Percentiles rank a stretch among this genome's conserved stretches.
Evolutionary conservation across 92 coral and sea anemone genomes (phyloP).

Genomic region (Phymanthus crucifer): DNA sequence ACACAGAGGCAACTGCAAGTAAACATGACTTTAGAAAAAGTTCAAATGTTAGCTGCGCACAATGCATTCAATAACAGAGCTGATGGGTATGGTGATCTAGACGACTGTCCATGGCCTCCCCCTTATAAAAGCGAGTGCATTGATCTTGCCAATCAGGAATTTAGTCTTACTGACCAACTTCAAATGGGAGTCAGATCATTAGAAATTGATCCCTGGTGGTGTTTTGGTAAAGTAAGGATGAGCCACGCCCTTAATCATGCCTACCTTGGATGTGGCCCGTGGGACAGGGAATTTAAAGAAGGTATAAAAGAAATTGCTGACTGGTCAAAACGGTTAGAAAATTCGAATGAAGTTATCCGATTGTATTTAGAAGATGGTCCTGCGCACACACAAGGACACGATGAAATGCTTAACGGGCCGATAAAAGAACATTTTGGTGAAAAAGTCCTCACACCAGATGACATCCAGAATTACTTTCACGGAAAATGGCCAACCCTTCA

Average conservation of each 20-base stretch:
- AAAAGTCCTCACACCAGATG: constrained; percentile 76
- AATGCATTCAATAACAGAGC: constrained; percentile 81
- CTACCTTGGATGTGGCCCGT: constrained; percentile 79
- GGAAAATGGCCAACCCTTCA: constrained; percentile 74
- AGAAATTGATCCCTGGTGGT: constrained; percentile 94
- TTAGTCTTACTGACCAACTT: constrained; percentile 76
- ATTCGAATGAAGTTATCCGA: constrained; percentile 68
- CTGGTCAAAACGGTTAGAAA: constrained; percentile 70
- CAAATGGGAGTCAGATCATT: constrained; percentile 83
- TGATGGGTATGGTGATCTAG: constrained; percentile 71
- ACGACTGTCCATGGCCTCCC: constrained; percentile 87
- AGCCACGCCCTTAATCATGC: constrained; percentile 71
- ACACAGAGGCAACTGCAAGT: constrained; percentile 75
- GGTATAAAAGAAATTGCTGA: constrained; percentile 85
- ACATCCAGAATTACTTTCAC: constrained; percentile 50
- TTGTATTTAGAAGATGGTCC: constrained; percentile 80
- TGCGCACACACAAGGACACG: constrained; percentile 78
- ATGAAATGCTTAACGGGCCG: constrained; percentile 72
- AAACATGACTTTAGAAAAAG: constrained; percentile 51
- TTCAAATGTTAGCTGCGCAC: constrained; percentile 84
- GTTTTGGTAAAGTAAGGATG: constrained; percentile 82
- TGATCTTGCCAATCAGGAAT: constrained; percentile 86
- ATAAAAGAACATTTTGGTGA: constrained; percentile 61
- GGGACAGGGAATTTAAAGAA: constrained; percentile 77
- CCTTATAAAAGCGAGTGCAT: constrained; percentile 68